A percentile compares a stretch with the other conserved stretches of the same genome.
Conservation (phyloP, 2,113 vertebrate genomes). For the Stigmatopora nigra region DNA sequence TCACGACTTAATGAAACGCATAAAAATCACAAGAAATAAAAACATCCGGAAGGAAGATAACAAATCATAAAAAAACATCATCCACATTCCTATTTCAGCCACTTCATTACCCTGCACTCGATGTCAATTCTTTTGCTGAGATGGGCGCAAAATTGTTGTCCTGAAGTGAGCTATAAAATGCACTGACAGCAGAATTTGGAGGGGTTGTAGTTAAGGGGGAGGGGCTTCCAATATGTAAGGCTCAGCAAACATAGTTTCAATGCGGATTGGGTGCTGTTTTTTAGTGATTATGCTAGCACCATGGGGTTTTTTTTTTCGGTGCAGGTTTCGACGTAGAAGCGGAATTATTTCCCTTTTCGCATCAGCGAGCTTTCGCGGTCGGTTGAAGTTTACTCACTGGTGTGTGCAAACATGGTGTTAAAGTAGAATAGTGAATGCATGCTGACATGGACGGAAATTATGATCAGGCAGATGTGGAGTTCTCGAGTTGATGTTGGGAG, state of each 20-base stretch:
- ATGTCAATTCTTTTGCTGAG: slow-evolving; percentile 59
- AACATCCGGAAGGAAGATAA: slow-evolving; percentile 29
- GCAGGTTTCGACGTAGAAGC: slow-evolving; percentile 45
- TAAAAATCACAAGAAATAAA: slow-evolving; percentile 36
- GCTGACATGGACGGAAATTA: slow-evolving; percentile 32
- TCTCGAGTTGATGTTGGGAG: background rate
- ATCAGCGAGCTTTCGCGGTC: slow-evolving; percentile 28
- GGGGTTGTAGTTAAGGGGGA: background rate
- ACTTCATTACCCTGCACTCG: slow-evolving; percentile 55
- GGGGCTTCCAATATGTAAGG: slow-evolving; percentile 26
- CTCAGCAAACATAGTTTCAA: slow-evolving; percentile 36
- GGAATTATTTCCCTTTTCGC: slow-evolving; percentile 48
- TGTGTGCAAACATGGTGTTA: slow-evolving; percentile 21
- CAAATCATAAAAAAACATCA: slow-evolving; percentile 41
- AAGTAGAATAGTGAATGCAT: slow-evolving; percentile 23
- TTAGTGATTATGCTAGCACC: slow-evolving; percentile 60
- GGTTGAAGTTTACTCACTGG: slow-evolving; percentile 36
- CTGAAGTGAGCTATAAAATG: slow-evolving; percentile 27
- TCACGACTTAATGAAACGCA: slow-evolving; percentile 42
- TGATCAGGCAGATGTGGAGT: slow-evolving; percentile 7
- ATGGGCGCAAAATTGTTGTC: slow-evolving; percentile 54
- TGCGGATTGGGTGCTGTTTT: slow-evolving; percentile 61
- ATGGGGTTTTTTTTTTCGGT: slow-evolving; percentile 43
- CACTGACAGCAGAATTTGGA: slow-evolving; percentile 44
- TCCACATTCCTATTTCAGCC: slow-evolving; percentile 45